A percentile compares a stretch with the other conserved stretches of the same genome.
Evolutionary conservation across 2,888 invertebrate species (phyloP).

Genomic region (Allophyes oxyacanthae): DNA sequence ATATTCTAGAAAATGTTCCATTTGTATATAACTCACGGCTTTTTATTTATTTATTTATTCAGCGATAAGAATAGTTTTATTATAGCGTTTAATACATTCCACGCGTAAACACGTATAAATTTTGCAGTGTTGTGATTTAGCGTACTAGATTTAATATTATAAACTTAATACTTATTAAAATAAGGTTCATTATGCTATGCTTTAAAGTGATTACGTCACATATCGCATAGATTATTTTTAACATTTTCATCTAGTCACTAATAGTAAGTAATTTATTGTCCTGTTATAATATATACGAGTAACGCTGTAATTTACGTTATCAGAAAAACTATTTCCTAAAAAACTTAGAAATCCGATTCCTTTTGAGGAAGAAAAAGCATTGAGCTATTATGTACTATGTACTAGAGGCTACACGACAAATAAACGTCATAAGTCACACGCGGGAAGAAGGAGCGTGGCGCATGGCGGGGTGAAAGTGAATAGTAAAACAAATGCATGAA

Average conservation of each 20-base stretch:
- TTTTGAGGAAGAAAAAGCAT: too few species aligned
- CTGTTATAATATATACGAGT: slow-evolving; percentile 16
- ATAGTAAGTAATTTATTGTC: slow-evolving; percentile 28
- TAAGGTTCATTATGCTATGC: slow-evolving; percentile 67
- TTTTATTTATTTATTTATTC: slow-evolving; percentile 15
- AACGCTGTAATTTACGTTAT: slow-evolving; percentile 17
- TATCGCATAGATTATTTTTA: slow-evolving; percentile 68
- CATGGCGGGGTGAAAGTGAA: too few species aligned
- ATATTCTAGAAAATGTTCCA: slow-evolving; percentile 7
- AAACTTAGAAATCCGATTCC: too few species aligned
- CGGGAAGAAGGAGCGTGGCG: too few species aligned
- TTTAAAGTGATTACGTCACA: slow-evolving; percentile 70
- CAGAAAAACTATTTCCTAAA: too few species aligned
- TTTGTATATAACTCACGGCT: slow-evolving; percentile 25
- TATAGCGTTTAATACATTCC: slow-evolving; percentile 62
- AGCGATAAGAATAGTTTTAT: slow-evolving; percentile 2
- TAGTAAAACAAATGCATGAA: too few species aligned
- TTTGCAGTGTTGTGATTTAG: slow-evolving; percentile 79
- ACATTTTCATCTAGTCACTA: slow-evolving; percentile 61
- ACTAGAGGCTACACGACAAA: too few species aligned
- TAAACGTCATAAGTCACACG: too few species aligned
- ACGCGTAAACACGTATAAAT: slow-evolving; percentile 57
- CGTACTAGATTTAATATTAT: slow-evolving; percentile 52
- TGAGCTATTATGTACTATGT: too few species aligned
- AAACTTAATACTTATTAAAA: slow-evolving; percentile 50